Base-by-base conservation (phyloP, 2,888 invertebrate species). In the Colostygia pectinataria region DNA sequence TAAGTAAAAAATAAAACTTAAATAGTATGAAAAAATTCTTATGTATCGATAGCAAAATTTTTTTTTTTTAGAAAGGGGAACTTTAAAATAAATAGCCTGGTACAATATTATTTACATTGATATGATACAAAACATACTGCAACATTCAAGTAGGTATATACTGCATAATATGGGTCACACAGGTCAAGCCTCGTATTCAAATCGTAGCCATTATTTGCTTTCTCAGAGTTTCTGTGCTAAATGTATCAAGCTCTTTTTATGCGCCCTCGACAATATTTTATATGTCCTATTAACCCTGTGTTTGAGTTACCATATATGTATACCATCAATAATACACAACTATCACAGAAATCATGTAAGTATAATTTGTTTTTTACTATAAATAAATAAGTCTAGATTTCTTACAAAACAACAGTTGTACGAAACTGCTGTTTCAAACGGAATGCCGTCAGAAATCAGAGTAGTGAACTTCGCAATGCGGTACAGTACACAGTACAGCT, bases 401-500 rank as follows among this genome's bases (percentile, higher is more conserved):
- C n/a, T n/a, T n/a, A n/a, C n/a, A 80, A 80, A 80, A 76, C 70
- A 69, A 69, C 65, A 71, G 67, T n/a, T n/a, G n/a, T n/a, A n/a
- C n/a, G n/a, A n/a, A n/a, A n/a, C n/a, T n/a, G n/a, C n/a, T n/a
- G 73, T 75, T 68, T 63, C 64, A 74, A 40, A 75, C 63, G 71
- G 65, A 63, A 68, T 66, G 68, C 74, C 77, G 80, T 79, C n/a
- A n/a, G n/a, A n/a, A 79, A 77, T 75, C 74, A 57, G 72, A 71
- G 69, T 71, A 71, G 65, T 68, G 66, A 71, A 68, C 63, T 77
- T 73, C 71, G 78, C 77, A 77, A 68, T 74, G 74, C 71, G 66
- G 71, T 66, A 63, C 27, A 43, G 32, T 46, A 36, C 36, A 29
- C 10, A 33, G 48, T 63, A 61, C 63, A 74, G 65, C 53, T 55